These are phyloP conservation scores for Felis chaus DNA, from an alignment of 2,113 vertebrate species.

Conservation along the genomic window DNA sequence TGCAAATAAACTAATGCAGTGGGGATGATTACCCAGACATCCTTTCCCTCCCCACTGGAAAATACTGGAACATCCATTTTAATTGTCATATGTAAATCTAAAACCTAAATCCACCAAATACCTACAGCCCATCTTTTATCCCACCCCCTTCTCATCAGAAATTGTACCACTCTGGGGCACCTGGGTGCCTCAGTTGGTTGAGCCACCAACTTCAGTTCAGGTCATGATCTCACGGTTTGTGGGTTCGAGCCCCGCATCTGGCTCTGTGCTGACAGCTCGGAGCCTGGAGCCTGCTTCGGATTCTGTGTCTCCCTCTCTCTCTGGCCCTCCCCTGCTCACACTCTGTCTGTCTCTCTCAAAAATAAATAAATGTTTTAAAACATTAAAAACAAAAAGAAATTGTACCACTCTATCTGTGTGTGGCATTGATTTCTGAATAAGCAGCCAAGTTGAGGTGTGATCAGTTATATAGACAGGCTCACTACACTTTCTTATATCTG, in stretches of 20 bases:
- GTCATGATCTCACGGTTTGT: too few species aligned
- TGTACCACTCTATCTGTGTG: neutral
- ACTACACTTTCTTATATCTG: conserved; percentile 87
- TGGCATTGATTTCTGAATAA: conserved; percentile 85
- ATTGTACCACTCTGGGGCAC: neutral
- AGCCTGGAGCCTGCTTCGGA: too few species aligned
- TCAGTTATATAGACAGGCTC: conserved; percentile 91
- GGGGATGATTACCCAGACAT: conserved; percentile 53
- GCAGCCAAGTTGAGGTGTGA: conserved; percentile 89
- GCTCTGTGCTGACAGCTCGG: too few species aligned
- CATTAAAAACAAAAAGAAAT: neutral
- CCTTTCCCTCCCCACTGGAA: neutral
- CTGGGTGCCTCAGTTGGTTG: too few species aligned
- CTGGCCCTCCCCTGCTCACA: too few species aligned
- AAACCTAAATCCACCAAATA: neutral
- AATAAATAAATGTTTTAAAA: too few species aligned
- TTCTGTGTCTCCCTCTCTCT: too few species aligned
- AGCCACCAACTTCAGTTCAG: too few species aligned
- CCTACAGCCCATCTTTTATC: conserved; percentile 20
- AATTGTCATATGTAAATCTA: conserved; percentile 47
- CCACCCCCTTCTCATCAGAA: conserved; percentile 49
- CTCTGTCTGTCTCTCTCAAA: too few species aligned
- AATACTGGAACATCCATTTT: conserved; percentile 55
- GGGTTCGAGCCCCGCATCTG: too few species aligned
- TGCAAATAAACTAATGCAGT: conserved; percentile 54